Evolutionary conservation across 2,797 vertebrate genomes (phyloP).

Genomic region (Cyprinodon diabolis): DNA sequence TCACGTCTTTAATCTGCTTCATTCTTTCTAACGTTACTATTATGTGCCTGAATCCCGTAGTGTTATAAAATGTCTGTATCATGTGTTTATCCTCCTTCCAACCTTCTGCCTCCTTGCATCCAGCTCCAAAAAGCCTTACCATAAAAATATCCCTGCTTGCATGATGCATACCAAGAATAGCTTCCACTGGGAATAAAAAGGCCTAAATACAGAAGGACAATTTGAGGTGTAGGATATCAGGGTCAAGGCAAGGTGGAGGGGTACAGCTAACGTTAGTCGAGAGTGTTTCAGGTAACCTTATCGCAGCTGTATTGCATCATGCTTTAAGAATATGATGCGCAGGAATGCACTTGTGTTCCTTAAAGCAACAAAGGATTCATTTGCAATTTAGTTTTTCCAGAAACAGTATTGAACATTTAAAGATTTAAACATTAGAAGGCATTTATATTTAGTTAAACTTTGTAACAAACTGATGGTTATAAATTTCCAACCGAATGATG

Average conservation of each 20-base stretch:
- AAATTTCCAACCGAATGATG: not conserved
- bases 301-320: slow-evolving; percentile 7
- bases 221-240: slow-evolving; percentile 57
- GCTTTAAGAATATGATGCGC: not conserved
- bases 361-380: not conserved
- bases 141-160: slow-evolving; percentile 82
- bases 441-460: slow-evolving; percentile 9
- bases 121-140: slow-evolving; percentile 73
- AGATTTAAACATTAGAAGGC: not conserved
- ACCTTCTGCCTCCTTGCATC: slow-evolving; percentile 17
- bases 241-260: slow-evolving; percentile 53
- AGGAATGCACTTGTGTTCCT: not conserved
- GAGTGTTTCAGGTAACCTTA: slow-evolving; percentile 11
- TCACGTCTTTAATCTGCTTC: slow-evolving; percentile 5
- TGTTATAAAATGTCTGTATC: slow-evolving; percentile 26
- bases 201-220: slow-evolving; percentile 79
- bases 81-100: slow-evolving; percentile 23
- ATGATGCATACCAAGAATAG: slow-evolving; percentile 79
- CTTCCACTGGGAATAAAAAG: slow-evolving; percentile 80
- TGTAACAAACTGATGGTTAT: not conserved
- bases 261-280: slow-evolving; percentile 18
- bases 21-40: slow-evolving; percentile 5
- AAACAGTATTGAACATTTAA: slow-evolving; percentile 6
- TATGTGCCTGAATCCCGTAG: slow-evolving; percentile 15
- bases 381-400: not conserved